Base-by-base conservation (phyloP, 2,797 vertebrate genomes). In the Ceryle rudis region DNA sequence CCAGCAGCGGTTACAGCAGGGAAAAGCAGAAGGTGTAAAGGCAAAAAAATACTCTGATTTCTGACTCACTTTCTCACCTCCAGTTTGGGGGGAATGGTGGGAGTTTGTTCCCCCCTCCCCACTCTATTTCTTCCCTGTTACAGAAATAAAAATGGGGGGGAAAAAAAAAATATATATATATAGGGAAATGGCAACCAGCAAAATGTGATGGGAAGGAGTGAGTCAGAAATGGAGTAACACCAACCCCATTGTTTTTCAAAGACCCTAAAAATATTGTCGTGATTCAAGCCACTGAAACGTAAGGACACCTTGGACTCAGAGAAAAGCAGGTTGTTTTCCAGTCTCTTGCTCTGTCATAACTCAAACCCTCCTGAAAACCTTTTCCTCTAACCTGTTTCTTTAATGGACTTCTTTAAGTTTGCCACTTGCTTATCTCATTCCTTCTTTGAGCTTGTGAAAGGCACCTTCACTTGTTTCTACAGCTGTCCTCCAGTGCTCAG, bases 381-480 rank as follows among this genome's bases (percentile, higher is more conserved):
- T 2, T 12, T 79, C 28, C 42, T 91, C 62, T 28, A 11, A 72
- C 19, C 19, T 41, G 5, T 25, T 66, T 41, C 66, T 89, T 58
- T n/a, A 69, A 23, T 12, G 70, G 29, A 16, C n/a, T 58, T 58
- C 14, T 35, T 35, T 23, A 51, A 60, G 58, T 58, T 91, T 81
- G 58, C 17, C 58, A 55, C 42, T 55, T 86, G 73, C 73, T 93
- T 58, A 29, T 92, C 73, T 89, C 37, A 3, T 22, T 84, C 69
- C 62, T 82, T 2, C 31, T 83, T 20, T 66, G 52, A 75, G 70
- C 41, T 28, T 33, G 3, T 42, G 66, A 95, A 64, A 86, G 23
- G 66, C 49, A 86, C 42, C 73, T 90, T 70, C 46, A 7, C 1
- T 17, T 61, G 6, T 39, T 66, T 55, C 46, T 75, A 6, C 58